A percentile compares a stretch with the other conserved stretches of the same genome.
Evolutionary conservation across 1,140 invertebrate species (phyloP).

Genomic region (Drosophila pandora): DNA sequence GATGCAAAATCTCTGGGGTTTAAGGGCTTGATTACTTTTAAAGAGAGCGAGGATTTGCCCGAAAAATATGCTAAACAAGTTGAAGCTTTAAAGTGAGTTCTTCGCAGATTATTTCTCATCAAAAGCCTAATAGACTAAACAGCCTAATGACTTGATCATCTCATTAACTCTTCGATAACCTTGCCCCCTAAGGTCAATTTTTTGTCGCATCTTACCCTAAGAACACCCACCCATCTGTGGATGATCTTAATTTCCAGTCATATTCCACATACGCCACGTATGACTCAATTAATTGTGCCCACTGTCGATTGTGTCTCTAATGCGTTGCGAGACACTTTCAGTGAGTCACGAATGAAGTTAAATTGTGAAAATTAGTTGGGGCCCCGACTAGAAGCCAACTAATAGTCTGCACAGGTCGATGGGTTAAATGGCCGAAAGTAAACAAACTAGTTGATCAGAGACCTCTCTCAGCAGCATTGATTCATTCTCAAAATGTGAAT

Average conservation of each 20-base stretch:
- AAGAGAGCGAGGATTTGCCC: background rate
- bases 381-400: conserved; percentile 38
- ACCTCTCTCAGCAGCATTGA: conserved; percentile 53
- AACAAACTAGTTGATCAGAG: conserved; percentile 66
- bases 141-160: background rate
- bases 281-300: conserved; percentile 65
- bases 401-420: conserved; percentile 42
- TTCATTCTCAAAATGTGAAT: conserved; percentile 49
- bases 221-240: conserved; percentile 34
- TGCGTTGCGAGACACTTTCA: conserved; percentile 41
- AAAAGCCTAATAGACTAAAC: background rate
- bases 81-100: background rate
- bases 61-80: background rate
- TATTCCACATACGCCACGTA: conserved; percentile 11
- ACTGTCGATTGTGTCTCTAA: conserved; percentile 21
- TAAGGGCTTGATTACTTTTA: conserved; percentile 41
- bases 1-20: conserved; percentile 21
- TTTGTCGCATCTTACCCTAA: conserved; percentile 64
- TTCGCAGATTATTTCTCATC: background rate
- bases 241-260: conserved; percentile 39
- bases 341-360: conserved; percentile 76
- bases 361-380: conserved; percentile 49
- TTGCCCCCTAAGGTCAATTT: conserved; percentile 55
- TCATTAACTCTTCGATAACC: conserved; percentile 42
- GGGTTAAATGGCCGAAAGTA: conserved; percentile 51